Conservation (phyloP, 2,113 vertebrate species). For the Saiga tatarica region DNA sequence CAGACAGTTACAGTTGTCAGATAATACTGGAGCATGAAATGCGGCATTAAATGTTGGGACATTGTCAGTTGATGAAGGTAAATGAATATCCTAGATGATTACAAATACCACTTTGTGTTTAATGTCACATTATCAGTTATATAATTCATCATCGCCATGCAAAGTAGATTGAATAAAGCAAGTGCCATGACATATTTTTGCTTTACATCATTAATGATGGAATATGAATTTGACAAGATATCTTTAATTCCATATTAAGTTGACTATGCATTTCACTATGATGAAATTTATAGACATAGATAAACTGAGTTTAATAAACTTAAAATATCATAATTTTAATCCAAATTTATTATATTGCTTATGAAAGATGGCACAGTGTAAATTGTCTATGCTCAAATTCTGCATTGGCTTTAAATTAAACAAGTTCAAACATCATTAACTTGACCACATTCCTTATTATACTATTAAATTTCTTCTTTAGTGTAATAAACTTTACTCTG, state of each 20-base stretch:
- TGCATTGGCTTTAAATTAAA: not conserved
- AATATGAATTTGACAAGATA: conserved; percentile 21
- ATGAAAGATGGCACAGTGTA: not conserved
- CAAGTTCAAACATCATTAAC: not conserved
- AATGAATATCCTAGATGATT: not conserved
- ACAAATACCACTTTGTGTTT: not conserved
- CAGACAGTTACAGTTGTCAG: not conserved
- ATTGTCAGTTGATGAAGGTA: not conserved
- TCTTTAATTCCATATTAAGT: not conserved
- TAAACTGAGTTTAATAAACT: not conserved
- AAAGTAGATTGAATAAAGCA: not conserved
- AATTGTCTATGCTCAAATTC: not conserved
- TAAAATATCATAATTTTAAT: not conserved
- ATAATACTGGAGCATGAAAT: not conserved
- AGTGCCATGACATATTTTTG: not conserved
- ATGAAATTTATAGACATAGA: not conserved
- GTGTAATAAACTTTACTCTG: not conserved
- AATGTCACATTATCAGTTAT: not conserved
- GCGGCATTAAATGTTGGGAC: not conserved
- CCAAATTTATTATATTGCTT: not conserved
- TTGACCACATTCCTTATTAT: not conserved
- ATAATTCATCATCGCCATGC: not conserved
- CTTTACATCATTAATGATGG: not conserved
- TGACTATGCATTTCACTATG: not conserved
- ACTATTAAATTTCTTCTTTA: not conserved